Evolutionary conservation across 2,797 vertebrate species (phyloP).

Genomic region (Coregonus ussuriensis): DNA sequence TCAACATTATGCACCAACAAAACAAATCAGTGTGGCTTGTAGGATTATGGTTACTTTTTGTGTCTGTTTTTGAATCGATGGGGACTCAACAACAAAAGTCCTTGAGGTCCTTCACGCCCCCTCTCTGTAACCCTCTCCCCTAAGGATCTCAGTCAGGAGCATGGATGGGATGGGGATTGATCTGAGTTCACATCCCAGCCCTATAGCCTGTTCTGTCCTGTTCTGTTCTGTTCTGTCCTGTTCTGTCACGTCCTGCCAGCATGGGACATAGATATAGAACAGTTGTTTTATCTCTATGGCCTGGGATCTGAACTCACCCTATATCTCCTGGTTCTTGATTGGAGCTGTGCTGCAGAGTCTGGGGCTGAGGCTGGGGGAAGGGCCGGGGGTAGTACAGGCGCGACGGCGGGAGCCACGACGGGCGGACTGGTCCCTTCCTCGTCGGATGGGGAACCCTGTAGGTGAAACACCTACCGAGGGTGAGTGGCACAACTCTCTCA

Average conservation of each 20-base stretch:
- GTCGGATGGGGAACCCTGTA: slow-evolving; percentile 64
- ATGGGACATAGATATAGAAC: neutral
- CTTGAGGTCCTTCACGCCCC: slow-evolving; percentile 14
- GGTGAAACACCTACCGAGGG: slow-evolving; percentile 70
- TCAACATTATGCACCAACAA: neutral
- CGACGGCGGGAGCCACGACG: slow-evolving; percentile 25
- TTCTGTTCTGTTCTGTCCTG: neutral
- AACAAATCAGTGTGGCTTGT: neutral
- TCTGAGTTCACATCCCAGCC: slow-evolving; percentile 62
- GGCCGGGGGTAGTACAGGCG: slow-evolving; percentile 47
- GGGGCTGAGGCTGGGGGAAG: slow-evolving; percentile 46
- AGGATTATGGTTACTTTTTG: slow-evolving; percentile 11
- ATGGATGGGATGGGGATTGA: slow-evolving; percentile 55
- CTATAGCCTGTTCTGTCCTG: slow-evolving; percentile 41
- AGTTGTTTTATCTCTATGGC: slow-evolving; percentile 15
- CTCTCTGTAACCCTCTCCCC: slow-evolving; percentile 45
- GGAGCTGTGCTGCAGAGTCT: slow-evolving; percentile 62
- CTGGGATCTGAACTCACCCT: slow-evolving; percentile 74
- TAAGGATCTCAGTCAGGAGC: slow-evolving; percentile 51
- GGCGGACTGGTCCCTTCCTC: slow-evolving; percentile 59
- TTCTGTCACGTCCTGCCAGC: too few relatives aligned
- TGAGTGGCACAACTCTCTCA: slow-evolving; percentile 59
- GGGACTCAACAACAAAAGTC: neutral
- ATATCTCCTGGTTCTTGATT: slow-evolving; percentile 65
- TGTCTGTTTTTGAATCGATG: neutral